Evolutionary conservation across 2,797 vertebrate species (phyloP), one percentile per base, ranked within the genome.

Genomic region (Periparus ater): DNA sequence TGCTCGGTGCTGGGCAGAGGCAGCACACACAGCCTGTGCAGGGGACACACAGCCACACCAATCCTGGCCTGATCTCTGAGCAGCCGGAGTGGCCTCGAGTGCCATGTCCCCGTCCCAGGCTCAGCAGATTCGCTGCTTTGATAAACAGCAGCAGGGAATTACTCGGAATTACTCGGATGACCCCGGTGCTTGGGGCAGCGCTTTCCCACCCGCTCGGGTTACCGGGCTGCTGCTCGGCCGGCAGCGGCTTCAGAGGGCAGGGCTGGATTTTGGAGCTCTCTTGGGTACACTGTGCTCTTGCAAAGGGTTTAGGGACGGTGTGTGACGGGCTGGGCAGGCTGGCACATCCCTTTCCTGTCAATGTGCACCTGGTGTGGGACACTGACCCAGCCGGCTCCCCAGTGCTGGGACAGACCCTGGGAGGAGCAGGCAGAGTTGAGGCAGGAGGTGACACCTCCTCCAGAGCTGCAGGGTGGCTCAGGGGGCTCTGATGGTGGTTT

Each of bases 281-380:
- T 4, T 5, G 67, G 71, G 82, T 17, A 53, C 71, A 9, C 6
- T 0, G 0, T 45, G 73, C 80, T 84, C 62, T 7, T 17, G 12
- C 17, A 14, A 5, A 62, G 40, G 17, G 48, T 67, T 62, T 53
- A 38, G 1, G 1, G 40, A 14, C 0, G 0, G 60, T 13, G 38
- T 14, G 66, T 40, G 25, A 38, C 25, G 2, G 34, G 10, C 36
- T 42, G 42, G 42, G 42, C 42, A 42, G 42, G 42, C 23, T 48
- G 67, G 32, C 73, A 77, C 1, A 0, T 7, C 42, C 38, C 34
- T 34, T 23, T 67, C 27, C 44, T 10, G 7, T 17, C 53, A 11
- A 16, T 0, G 0, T 2, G 16, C 61, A 5, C 0, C 2, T 0
- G 0, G 7, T 18, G 55, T 6, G 7, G 32, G 66, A 11, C 5